Base-by-base conservation (phyloP, 2,888 invertebrate species). In the Melikaiella ostensackeni region DNA sequence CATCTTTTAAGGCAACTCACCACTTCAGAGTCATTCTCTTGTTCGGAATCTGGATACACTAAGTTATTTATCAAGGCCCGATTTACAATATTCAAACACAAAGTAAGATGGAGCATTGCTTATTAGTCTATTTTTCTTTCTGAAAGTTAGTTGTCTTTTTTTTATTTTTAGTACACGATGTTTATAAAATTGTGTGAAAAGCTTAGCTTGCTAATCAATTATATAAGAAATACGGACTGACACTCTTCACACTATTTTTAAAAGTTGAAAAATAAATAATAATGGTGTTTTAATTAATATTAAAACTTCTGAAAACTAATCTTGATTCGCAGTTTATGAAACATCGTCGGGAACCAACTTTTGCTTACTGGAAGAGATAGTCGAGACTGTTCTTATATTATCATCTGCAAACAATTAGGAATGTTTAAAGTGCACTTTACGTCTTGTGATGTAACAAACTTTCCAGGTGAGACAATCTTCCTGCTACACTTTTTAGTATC, bases 61-160 rank as follows among this genome's bases (percentile, higher is more conserved):
- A 86, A 59, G n/a, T 77, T 62, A 19, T 81, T 83, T 7, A 86
- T 55, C 30, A 86, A 42, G 11, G 81, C 78, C 75, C 81, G 82
- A 77, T 87, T 85, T 3, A 85, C 75, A 1, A 77, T 78, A 78
- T 87, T 84, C 21, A 81, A 80, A 74, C 83, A 80, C 21, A 87
- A 33, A n/a, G 84, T 83, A 13, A 84, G 70, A 78, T 85, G 85
- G 30, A 87, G 63, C 85, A 87, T 86, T 78, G 79, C 46, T 42
- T 16, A 64, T 7, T 38, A 21, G 4, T 55, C n/a, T 55, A 21
- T 55, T 55, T 21, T 55, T 21, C 3, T 21, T 55, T 21, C n/a
- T n/a, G 50, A 55, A 55, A 55, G 21, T 21, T 21, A 55, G 3
- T 21, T 4, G 3, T 9, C 2, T 21, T 21, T 3, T 21, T 55